Base-by-base conservation (phyloP, 1,140 invertebrate genomes). In the Helicoverpa zea region DNA sequence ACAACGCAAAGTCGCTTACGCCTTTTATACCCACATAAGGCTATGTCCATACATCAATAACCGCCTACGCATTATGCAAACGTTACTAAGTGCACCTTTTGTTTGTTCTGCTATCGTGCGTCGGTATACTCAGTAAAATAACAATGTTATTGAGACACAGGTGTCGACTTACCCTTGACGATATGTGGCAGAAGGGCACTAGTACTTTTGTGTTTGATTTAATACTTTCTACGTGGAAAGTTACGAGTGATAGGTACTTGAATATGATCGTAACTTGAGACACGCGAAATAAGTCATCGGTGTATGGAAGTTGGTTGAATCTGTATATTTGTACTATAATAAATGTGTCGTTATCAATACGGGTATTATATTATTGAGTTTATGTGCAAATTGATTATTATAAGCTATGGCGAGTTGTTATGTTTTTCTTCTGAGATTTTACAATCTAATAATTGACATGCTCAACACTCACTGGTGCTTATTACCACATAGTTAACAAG, bases 61-160 rank as follows among this genome's bases (percentile, higher is more conserved):
- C 84, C 82, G 83, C 85, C 82, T 83, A 89, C 87, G 79, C 82
- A 83, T 88, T 87, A 87, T 82, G 81, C 81, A 87, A 84, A 86
- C 79, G 73, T 83, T 82, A 85, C 85, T 82, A 76, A 54, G 66
- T 80, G 81, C 84, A 85, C 84, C 74, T 85, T 86, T 86, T 89
- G 86, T 89, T 87, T 86, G 83, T 82, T 81, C 68, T 84, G 75
- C 66, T 82, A 66, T 66, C 35, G 10, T 16, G 16, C 30, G 23
- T 43, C 63, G 13, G 58, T 59, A 30, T 30, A 4, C 18, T 59
- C 58, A 59, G 23, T 59, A 59, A 59, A 59, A 59, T 59, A 59
- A 59, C 58, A 59, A 29, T 59, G 29, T 59, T 59, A 29, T 4
- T 59, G 58, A n/a, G 11, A 11, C 58, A 30, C 58, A 59, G 58